These are phyloP conservation scores for Carpatolechia fugitivella DNA, from an alignment of 2,888 invertebrate genomes.

Conservation along the genomic window DNA sequence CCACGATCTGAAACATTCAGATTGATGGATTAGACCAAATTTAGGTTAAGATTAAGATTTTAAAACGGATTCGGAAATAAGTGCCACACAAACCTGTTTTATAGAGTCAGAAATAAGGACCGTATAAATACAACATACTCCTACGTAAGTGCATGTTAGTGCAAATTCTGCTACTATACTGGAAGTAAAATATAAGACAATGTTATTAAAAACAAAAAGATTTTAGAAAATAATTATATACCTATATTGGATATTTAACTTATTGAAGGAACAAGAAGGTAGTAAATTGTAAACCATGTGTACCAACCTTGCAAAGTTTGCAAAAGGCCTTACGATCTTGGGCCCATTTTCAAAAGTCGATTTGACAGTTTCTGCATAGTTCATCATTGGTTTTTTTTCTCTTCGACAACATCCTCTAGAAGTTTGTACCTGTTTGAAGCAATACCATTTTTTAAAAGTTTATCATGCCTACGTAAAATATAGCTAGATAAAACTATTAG, in stretches of 20 bases:
- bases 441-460: neutral
- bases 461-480: too few species aligned
- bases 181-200: constrained; percentile 32
- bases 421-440: constrained; percentile 55
- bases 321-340: constrained; percentile 60
- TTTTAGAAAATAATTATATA: too few species aligned
- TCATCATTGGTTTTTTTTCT: constrained; percentile 71
- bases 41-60: neutral
- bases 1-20: constrained; percentile 58
- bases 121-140: constrained; percentile 87
- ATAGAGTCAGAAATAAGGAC: constrained; percentile 86
- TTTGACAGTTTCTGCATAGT: constrained; percentile 82
- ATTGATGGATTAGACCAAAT: neutral
- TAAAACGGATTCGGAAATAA: neutral
- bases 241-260: too few species aligned
- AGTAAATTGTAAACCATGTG: too few species aligned
- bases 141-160: constrained; percentile 83
- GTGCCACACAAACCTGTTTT: constrained; percentile 74
- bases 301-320: constrained; percentile 69
- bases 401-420: constrained; percentile 67
- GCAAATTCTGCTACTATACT: constrained; percentile 80
- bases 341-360: constrained; percentile 81
- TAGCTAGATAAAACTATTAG: too few species aligned
- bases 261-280: too few species aligned
- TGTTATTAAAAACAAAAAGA: neutral